A percentile compares a stretch with the other conserved stretches of the same genome.
Conservation (phyloP, 2,888 invertebrate species). For the Volucella zonaria region DNA sequence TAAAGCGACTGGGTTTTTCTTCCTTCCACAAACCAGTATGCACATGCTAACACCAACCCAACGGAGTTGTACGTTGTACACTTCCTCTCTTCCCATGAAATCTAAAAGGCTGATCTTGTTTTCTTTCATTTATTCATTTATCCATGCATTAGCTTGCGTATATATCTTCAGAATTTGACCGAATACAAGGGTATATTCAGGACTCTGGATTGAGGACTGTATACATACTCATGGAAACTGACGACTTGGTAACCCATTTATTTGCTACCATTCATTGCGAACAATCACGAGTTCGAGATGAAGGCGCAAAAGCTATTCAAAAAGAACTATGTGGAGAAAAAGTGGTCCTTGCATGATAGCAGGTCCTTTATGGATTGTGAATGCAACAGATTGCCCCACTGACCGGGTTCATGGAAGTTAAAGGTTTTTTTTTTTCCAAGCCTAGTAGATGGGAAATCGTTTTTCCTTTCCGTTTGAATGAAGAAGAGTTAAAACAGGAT, state of each 20-base stretch:
- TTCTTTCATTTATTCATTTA: slow-evolving; percentile 15
- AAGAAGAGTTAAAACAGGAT: slow-evolving; percentile 1
- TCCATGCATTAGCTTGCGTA: slow-evolving; percentile 4
- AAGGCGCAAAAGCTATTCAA: slow-evolving; percentile 15
- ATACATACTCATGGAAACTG: slow-evolving; percentile 23
- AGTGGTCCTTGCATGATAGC: slow-evolving; percentile 24
- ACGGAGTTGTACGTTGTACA: neutral
- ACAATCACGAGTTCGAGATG: neutral
- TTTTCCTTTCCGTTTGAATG: neutral
- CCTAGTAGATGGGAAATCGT: slow-evolving; percentile 16
- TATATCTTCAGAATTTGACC: slow-evolving; percentile 22
- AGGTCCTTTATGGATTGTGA: slow-evolving; percentile 38
- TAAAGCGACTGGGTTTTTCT: no score
- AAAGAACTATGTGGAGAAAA: neutral
- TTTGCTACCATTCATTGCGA: slow-evolving; percentile 18
- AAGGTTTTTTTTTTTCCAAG: slow-evolving; percentile 1
- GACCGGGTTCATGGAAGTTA: slow-evolving; percentile 56
- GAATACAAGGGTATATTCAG: slow-evolving; percentile 27
- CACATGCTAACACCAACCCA: no score
- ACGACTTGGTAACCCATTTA: slow-evolving; percentile 50
- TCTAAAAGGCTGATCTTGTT: slow-evolving; percentile 6
- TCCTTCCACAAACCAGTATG: no score
- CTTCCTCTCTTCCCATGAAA: neutral
- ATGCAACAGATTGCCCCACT: slow-evolving; percentile 70
- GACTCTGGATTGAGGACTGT: slow-evolving; percentile 5